Base-by-base conservation (phyloP, 2,888 invertebrate species). In the Salticus scenicus region DNA sequence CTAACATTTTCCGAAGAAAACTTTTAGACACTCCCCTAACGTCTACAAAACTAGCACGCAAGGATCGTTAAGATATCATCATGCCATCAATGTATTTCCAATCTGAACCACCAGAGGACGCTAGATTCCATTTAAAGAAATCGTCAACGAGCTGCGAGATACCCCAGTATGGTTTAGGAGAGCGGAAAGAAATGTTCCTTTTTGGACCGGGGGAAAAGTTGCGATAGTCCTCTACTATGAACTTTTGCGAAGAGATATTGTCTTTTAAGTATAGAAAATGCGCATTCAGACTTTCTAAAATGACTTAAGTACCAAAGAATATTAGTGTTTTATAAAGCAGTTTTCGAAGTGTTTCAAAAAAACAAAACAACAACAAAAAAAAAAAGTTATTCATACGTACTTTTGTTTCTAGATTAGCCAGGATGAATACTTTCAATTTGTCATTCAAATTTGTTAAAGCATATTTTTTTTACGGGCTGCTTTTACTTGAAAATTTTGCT, bases 51-150 rank as follows among this genome's bases (percentile, higher is more conserved):
- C 4, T 5, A 24, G 57, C 57, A 57, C 57, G 57, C 57, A 12
- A 57, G 24, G 24, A 57, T 57, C 57, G 57, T 57, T 57, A 57
- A 24, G 57, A 57, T 57, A 57, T 57, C 57, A 57, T 57, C 57
- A 57, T 57, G 2, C 7, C 57, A 24, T 57, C 24, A 57, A 4
- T 12, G 24, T 24, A 24, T 20, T 57, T 57, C 4, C 24, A 4
- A 5, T 24, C 4, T 12, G 5, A 5, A 4, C 20, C 57, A 24
- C 57, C 24, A 57, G 57, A 24, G 20, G 57, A 5, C 57, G 24
- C 57, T 57, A 4, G n/a, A 7, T 5, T 1, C 1, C 57, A 5
- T 12, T 24, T 57, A 17, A 7, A 57, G 57, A 57, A 57, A 57
- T 24, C 57, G 57, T 24, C 57, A 57, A 24, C 2, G 24, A 57